A percentile compares a stretch with the other conserved stretches of the same genome.
These are phyloP conservation scores for Chromis chromis DNA, from an alignment of 2,797 vertebrate species.

Conservation along the genomic window DNA sequence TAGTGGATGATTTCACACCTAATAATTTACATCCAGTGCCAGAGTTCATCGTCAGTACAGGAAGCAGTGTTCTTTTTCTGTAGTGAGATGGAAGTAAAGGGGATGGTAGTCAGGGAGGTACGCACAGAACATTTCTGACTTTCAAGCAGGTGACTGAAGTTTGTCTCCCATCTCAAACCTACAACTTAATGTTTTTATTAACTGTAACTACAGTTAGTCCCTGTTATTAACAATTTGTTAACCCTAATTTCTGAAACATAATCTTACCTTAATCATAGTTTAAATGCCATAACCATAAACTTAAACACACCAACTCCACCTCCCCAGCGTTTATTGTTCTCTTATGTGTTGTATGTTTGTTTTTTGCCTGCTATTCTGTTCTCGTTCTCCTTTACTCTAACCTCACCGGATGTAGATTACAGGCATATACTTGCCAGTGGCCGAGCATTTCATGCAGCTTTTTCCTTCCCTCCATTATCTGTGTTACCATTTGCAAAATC, in stretches of 20 bases:
- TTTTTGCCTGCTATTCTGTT: no score
- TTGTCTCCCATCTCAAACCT: neutral
- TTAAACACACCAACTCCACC: neutral
- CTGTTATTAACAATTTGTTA: neutral
- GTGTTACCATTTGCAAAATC: no score
- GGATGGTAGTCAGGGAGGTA: neutral
- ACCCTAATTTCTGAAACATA: neutral
- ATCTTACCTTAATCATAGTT: neutral
- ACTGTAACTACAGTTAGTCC: neutral
- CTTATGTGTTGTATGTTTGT: no score
- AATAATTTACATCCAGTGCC: constrained; percentile 42
- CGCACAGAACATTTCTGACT: neutral
- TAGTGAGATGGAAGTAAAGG: neutral
- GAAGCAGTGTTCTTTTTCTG: constrained; percentile 20
- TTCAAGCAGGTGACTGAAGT: neutral
- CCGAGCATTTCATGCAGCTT: no score
- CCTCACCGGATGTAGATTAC: no score
- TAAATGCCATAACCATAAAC: neutral
- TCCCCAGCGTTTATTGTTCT: no score
- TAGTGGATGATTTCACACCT: constrained; percentile 37
- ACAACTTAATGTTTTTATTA: neutral
- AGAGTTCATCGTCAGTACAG: constrained; percentile 5
- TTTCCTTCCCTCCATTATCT: no score
- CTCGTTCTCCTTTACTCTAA: no score
- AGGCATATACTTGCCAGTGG: no score